phyloP scores from a whole-genome alignment of 30 jellyfish, hydroid and myxozoan genomes.

The Morbakka virulenta region DNA sequence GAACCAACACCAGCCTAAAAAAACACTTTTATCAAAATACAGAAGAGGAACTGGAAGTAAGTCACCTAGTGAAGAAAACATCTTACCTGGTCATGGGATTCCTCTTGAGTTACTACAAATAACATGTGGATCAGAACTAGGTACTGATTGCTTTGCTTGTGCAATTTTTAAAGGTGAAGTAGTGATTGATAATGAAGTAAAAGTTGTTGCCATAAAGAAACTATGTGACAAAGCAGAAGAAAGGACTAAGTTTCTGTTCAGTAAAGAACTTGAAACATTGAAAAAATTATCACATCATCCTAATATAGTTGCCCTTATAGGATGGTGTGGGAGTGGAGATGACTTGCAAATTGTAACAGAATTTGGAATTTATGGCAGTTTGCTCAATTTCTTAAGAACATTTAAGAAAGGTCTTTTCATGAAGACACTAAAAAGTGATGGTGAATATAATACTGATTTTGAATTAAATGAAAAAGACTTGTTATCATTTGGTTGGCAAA shows the following conservation, averaged over 20 bases:
- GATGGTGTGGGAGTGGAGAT: slow-evolving; percentile 93
- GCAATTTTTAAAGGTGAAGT: too few relatives aligned
- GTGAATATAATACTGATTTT: slow-evolving; percentile 59
- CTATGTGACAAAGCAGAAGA: slow-evolving; percentile 60
- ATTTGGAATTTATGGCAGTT: slow-evolving; percentile 65
- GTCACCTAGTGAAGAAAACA: too few relatives aligned
- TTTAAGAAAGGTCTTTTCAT: not conserved
- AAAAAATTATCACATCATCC: slow-evolving; percentile 83
- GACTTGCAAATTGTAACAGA: slow-evolving; percentile 85
- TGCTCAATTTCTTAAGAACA: slow-evolving; percentile 52
- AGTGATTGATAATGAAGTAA: not conserved
- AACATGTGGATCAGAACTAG: too few relatives aligned
- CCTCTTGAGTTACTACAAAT: too few relatives aligned
- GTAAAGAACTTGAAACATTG: slow-evolving; percentile 69
- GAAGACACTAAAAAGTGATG: too few relatives aligned
- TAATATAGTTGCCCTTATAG: slow-evolving; percentile 65
- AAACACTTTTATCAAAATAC: too few relatives aligned
- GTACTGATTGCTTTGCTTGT: too few relatives aligned
- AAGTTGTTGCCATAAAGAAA: slow-evolving; percentile 42
- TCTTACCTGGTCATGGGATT: too few relatives aligned
- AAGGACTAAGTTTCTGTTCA: slow-evolving; percentile 56
- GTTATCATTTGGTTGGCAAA: slow-evolving; percentile 81
- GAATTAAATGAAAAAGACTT: slow-evolving; percentile 42
- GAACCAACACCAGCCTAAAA: too few relatives aligned
- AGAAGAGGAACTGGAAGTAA: too few relatives aligned